Conservation (phyloP, 2,888 invertebrate genomes). For the Blera fallax region DNA sequence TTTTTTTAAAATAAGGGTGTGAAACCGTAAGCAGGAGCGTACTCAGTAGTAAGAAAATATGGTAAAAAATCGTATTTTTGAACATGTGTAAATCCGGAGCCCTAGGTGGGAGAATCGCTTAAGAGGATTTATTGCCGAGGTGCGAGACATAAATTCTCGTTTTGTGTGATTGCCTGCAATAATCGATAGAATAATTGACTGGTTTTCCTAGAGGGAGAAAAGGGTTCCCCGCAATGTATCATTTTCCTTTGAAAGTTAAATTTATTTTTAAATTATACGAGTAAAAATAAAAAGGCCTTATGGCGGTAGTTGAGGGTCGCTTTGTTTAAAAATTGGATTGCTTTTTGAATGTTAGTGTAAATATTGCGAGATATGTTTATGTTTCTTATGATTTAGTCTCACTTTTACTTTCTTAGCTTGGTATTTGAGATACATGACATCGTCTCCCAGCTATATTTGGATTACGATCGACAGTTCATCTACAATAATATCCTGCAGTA, state of each 20-base stretch:
- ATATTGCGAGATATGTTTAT: neutral
- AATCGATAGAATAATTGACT: slow-evolving; percentile 78
- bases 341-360: neutral
- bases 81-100: slow-evolving; percentile 68
- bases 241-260: slow-evolving; percentile 1
- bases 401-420: no score
- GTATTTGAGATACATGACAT: no score
- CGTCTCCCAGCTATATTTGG: no score
- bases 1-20: slow-evolving; percentile 40
- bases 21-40: neutral
- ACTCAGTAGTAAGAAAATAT: slow-evolving; percentile 31
- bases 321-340: neutral
- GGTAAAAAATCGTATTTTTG: slow-evolving; percentile 57
- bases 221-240: slow-evolving; percentile 34
- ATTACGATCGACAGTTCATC: no score
- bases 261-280: slow-evolving; percentile 5
- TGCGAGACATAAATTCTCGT: slow-evolving; percentile 79
- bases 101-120: slow-evolving; percentile 43
- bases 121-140: slow-evolving; percentile 79
- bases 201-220: slow-evolving; percentile 37
- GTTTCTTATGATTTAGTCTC: no score
- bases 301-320: neutral
- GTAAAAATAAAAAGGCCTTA: neutral
- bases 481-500: no score
- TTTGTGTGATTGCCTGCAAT: slow-evolving; percentile 81